Base-by-base conservation (phyloP, 2,797 vertebrate species). In the Sternarchorhynchus goeldii region DNA sequence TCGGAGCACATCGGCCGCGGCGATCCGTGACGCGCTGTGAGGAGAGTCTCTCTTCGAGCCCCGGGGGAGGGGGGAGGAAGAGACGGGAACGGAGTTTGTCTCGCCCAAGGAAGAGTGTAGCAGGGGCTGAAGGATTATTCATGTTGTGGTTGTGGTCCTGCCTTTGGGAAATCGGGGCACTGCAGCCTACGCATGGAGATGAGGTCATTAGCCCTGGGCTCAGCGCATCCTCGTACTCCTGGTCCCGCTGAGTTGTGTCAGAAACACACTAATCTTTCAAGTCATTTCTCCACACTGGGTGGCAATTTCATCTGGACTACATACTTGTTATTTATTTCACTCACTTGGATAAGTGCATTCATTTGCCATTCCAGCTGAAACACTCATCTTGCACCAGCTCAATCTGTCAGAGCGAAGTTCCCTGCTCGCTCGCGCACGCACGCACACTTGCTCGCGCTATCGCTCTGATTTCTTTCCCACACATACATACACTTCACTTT, bases 361-460 rank as follows among this genome's bases (percentile, higher is more conserved):
- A 85, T 85, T 79, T 83, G 75, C 80, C 62, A 73, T 85, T 80
- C 75, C 77, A 69, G 82, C 82, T 76, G 80, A 82, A 82, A 63
- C 18, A 18, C 63, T 83, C 77, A 78, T 80, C 80, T 80, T 72
- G 39, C 71, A 57, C 67, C 77, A 82, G 57, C 75, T 80, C 63
- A 76, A 80, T 83, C 83, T 73, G 73, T 31, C 68, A 57, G 53
- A 71, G 31, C 31, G 29, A 2, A 31, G 14, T 50, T 34, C 29
- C 56, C 50, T 70, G 16, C 45, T 12, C 45, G 14, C 45, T 16
- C 7, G 7, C 41, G 10, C 41, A 45, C 45, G 14, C 45, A 50
- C 45, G 12, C 45, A 12, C 45, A 14, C 45, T 16, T n/a, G 31
- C 32, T 20, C 12, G 5, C 65, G 29, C 14, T 63, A 8, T 65